Base-by-base conservation (phyloP, 2,888 invertebrate genomes). In the Scaptomyza reducta region DNA sequence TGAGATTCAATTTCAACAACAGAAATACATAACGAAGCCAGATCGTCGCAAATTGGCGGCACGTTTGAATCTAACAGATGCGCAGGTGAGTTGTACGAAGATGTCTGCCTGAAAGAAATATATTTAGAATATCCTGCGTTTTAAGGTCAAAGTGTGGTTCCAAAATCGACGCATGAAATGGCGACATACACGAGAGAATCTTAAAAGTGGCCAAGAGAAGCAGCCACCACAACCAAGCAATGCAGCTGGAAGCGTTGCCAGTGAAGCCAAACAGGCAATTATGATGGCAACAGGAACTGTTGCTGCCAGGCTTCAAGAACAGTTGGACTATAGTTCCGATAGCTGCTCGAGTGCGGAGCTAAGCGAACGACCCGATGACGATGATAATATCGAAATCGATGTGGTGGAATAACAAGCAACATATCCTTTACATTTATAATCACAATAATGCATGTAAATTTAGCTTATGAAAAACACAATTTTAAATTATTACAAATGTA, bases 1-100 rank as follows among this genome's bases (percentile, higher is more conserved):
- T 58, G 98, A 98, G 92, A 94, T 97, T 77, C 93, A 98, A 80
- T 98, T 98, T 91, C 96, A 97, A 89, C 94, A 98, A 75, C 98
- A 98, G 91, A 98, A 98, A 91, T 98, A 98, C 90, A 98, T 98
- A 70, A 98, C 98, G 0, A 98, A 98, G 90, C 98, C 98, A 0
- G 98, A 98, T 89, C 93, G 98, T 89, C 93, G 98, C 79, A 97
- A 98, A 91, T 92, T 98, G 66, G 98, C 98, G 0, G 97, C 97
- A 5, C 96, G 97, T 11, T 92, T 98, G 31, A 98, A 98, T 56
- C 94, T 98, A 9, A 98, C 98, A 0, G 98, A 98, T 92, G 98
- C 98, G 6, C 98, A 98, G 94, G 97, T 97, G 89, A 77, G 82
- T 54, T 33, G 1, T 6, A 50, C 1, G 1, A 49, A n/a, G n/a